These are phyloP conservation scores for Anadara kagoshimensis DNA, from an alignment of 1,140 invertebrate genomes.

Conservation along the genomic window DNA sequence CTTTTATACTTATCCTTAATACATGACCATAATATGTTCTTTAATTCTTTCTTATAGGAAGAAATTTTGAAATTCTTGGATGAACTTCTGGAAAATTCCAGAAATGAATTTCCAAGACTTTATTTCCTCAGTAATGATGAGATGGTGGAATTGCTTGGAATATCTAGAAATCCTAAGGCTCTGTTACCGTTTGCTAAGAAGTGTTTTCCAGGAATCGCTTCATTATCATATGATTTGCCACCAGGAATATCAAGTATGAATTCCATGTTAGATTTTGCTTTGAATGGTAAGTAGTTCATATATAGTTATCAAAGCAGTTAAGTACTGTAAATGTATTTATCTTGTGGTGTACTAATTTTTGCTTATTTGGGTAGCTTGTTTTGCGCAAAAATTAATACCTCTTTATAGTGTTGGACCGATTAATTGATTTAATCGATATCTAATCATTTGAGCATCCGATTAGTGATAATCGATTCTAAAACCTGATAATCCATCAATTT, in stretches of 20 bases:
- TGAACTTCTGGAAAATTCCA: constrained; percentile 53
- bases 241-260: constrained; percentile 56
- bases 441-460: too few species aligned
- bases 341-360: too few species aligned
- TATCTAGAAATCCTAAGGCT: constrained; percentile 69
- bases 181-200: constrained; percentile 65
- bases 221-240: constrained; percentile 66
- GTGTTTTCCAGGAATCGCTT: constrained; percentile 70
- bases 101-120: constrained; percentile 67
- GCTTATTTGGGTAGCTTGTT: too few species aligned
- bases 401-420: too few species aligned
- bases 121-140: constrained; percentile 72
- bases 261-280: constrained; percentile 62
- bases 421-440: too few species aligned
- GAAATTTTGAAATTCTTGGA: constrained; percentile 66
- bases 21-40: too few species aligned
- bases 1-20: too few species aligned
- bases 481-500: too few species aligned
- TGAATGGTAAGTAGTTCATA: constrained; percentile 62
- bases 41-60: constrained; percentile 53
- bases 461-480: too few species aligned
- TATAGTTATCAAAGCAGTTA: not conserved
- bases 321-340: too few species aligned
- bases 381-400: too few species aligned
- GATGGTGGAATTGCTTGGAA: constrained; percentile 66